phyloP scores from a whole-genome alignment of 2,888 invertebrate species.

The Colostygia pectinataria region DNA sequence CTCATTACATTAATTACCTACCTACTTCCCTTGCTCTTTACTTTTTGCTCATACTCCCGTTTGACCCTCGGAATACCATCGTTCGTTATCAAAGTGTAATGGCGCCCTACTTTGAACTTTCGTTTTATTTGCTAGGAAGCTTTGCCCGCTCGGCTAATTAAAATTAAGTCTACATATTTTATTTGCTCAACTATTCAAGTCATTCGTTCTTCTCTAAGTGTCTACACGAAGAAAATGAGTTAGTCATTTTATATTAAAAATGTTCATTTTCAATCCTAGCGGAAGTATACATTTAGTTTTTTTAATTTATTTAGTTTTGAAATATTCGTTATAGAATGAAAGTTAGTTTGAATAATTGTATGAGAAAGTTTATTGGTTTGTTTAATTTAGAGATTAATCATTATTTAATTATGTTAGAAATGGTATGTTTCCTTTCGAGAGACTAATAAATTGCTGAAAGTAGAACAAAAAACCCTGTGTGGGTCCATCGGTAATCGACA shows the following conservation, averaged over 20 bases:
- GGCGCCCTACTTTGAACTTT: conserved; percentile 53
- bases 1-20: no score
- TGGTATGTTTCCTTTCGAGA: conserved; percentile 7
- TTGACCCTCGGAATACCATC: conserved; percentile 49
- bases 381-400: not conserved
- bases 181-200: conserved; percentile 43
- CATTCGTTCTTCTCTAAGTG: conserved; percentile 37
- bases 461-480: conserved; percentile 26
- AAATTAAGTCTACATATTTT: conserved; percentile 50
- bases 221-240: conserved; percentile 21
- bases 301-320: not conserved
- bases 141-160: conserved; percentile 51
- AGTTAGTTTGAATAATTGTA: conserved; percentile 17
- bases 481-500: conserved; percentile 41
- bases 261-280: not conserved
- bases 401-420: conserved; percentile 5
- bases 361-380: conserved; percentile 20
- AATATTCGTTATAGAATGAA: conserved; percentile 19
- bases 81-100: conserved; percentile 56
- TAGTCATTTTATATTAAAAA: not conserved
- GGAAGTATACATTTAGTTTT: conserved; percentile 4
- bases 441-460: conserved; percentile 23
- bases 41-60: conserved; percentile 61
- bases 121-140: conserved; percentile 58
- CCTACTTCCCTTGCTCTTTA: conserved; percentile 55